Conservation (phyloP, 2,888 invertebrate species). For the Trimorus sp. region DNA sequence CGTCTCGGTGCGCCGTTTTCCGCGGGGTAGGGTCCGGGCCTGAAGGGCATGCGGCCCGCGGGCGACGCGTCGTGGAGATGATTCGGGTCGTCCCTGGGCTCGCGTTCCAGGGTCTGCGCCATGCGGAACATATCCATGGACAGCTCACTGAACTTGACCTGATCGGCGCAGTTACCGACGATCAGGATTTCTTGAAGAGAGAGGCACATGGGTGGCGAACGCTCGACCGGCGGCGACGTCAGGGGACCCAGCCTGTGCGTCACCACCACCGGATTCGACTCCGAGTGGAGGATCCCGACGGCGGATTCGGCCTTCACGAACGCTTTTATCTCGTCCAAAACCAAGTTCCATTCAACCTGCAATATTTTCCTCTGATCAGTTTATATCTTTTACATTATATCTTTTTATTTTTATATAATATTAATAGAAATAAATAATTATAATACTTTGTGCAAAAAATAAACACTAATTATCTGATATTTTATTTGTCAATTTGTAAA, state of each 20-base stretch:
- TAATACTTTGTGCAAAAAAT: no score
- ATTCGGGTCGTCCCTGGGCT: conserved; percentile 92
- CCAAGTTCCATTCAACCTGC: conserved; percentile 95
- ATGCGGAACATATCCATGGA: conserved; percentile 99
- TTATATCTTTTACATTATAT: no score
- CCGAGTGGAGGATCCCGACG: conserved; percentile 93
- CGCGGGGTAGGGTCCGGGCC: conserved; percentile 83
- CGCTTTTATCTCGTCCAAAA: conserved; percentile 96
- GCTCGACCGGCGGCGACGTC: conserved; percentile 93
- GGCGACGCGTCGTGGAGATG: conserved; percentile 88
- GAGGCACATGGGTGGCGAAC: conserved; percentile 92
- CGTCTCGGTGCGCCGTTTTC: conserved; percentile 89
- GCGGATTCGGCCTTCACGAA: conserved; percentile 96
- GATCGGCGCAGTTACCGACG: conserved; percentile 95
- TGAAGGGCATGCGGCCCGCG: conserved; percentile 85
- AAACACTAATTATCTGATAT: no score
- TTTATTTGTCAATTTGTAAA: no score
- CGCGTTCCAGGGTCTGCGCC: conserved; percentile 96
- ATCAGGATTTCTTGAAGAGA: conserved; percentile 96
- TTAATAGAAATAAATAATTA: no score
- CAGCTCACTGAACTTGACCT: conserved; percentile 97
- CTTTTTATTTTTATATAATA: no score
- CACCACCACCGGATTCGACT: conserved; percentile 91
- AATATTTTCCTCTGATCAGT: no score
- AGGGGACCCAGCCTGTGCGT: conserved; percentile 93